phyloP scores from a whole-genome alignment of 2,888 invertebrate genomes.

The Drepanosiphum platanoidis region DNA sequence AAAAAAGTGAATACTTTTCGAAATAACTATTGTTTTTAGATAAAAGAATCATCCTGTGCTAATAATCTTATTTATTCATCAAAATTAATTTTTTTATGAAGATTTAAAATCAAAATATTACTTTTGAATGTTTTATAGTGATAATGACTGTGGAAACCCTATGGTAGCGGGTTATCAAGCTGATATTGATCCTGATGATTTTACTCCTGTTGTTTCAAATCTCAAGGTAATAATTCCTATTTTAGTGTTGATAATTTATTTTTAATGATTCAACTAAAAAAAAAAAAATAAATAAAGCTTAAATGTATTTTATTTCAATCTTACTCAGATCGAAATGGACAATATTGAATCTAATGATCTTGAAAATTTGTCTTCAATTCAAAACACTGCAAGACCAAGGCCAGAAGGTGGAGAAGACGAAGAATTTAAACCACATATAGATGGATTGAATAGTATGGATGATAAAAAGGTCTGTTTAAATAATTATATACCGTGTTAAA shows the following conservation, averaged over 20 bases:
- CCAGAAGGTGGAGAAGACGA: constrained; percentile 77
- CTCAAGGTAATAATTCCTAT: constrained; percentile 46
- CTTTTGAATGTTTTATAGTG: constrained; percentile 68
- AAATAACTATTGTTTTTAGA: too few relatives aligned
- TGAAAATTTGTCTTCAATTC: constrained; percentile 52
- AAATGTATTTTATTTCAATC: neutral
- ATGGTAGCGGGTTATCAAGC: constrained; percentile 86
- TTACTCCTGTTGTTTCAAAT: constrained; percentile 44
- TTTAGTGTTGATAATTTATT: too few relatives aligned
- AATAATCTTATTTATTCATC: constrained; percentile 5
- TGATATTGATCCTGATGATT: constrained; percentile 79
- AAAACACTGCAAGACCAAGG: constrained; percentile 67
- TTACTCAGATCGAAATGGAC: constrained; percentile 20
- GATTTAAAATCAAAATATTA: constrained; percentile 29
- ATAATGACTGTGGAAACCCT: constrained; percentile 79
- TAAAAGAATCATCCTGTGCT: neutral
- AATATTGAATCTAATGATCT: constrained; percentile 25
- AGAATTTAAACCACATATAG: constrained; percentile 34
- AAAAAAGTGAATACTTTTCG: too few relatives aligned
- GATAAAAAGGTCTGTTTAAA: constrained; percentile 21
- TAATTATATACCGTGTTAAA: neutral
- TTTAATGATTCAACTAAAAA: constrained; percentile 6
- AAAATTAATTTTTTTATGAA: constrained; percentile 55
- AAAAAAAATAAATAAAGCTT: neutral
- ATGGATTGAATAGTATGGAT: constrained; percentile 31